Percentiles rank a stretch among this genome's conserved stretches.
These are phyloP conservation scores for Aphelenchoides besseyi DNA, from an alignment of 1,140 invertebrate species.

Conservation along the genomic window DNA sequence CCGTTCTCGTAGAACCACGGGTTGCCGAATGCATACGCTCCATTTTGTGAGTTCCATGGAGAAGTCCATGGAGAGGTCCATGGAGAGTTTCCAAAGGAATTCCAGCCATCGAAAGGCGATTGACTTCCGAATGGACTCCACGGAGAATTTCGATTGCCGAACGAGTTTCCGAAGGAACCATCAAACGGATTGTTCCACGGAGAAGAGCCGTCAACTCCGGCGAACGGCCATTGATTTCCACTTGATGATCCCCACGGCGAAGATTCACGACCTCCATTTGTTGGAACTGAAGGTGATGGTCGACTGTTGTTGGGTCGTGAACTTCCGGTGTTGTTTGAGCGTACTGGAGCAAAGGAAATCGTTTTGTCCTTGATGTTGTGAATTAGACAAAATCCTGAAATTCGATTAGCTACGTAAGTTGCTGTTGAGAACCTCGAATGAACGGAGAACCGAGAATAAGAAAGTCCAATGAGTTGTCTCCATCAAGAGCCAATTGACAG, in stretches of 20 bases:
- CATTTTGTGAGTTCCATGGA: no score
- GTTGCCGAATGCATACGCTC: no score
- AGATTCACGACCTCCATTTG: no score
- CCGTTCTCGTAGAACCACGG: no score
- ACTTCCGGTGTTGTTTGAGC: background rate
- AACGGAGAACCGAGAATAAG: constrained; percentile 7
- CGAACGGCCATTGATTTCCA: no score
- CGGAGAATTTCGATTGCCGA: background rate
- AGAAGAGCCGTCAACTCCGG: no score
- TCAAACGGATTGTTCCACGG: no score
- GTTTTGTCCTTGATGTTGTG: constrained; percentile 17
- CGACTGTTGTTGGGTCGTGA: no score
- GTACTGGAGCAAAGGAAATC: background rate
- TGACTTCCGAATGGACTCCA: background rate
- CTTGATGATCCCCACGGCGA: no score
- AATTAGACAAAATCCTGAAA: constrained; percentile 13
- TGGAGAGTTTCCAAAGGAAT: background rate
- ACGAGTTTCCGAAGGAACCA: no score
- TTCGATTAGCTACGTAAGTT: background rate
- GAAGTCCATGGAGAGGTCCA: no score
- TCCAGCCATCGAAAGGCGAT: background rate
- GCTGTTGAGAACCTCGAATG: background rate
- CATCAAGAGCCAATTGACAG: constrained; percentile 13
- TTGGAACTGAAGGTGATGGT: no score
- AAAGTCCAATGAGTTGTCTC: constrained; percentile 1